These are phyloP conservation scores for Dipus sagitta DNA, from an alignment of 2,797 vertebrate species.

Conservation along the genomic window DNA sequence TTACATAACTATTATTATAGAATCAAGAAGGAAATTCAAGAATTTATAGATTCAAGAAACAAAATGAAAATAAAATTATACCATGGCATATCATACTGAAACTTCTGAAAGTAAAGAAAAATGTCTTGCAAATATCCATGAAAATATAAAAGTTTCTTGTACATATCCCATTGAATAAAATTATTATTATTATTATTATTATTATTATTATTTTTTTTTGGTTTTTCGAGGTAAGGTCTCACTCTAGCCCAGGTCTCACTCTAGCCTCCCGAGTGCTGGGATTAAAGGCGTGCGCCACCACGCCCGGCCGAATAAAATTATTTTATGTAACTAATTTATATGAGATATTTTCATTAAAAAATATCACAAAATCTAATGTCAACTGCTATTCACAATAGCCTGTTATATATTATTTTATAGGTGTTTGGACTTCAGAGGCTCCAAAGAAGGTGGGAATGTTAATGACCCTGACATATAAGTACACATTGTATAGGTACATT, in stretches of 20 bases:
- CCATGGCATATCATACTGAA: not conserved
- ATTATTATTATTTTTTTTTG: too few relatives aligned
- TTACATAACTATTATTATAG: not conserved
- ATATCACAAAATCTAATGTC: not conserved
- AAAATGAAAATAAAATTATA: not conserved
- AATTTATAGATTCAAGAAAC: not conserved
- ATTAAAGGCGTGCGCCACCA: too few relatives aligned
- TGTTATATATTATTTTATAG: not conserved
- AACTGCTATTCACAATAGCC: not conserved
- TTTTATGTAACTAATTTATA: not conserved
- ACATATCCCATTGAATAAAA: not conserved
- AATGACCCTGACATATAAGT: not conserved
- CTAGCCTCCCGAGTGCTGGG: too few relatives aligned
- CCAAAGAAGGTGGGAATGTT: not conserved
- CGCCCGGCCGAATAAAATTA: not conserved
- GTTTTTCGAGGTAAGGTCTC: too few relatives aligned
- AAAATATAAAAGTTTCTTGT: not conserved
- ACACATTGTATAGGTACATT: too few relatives aligned
- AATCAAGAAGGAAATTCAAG: not conserved
- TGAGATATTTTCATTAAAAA: not conserved
- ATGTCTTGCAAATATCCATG: not conserved
- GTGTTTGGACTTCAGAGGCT: not conserved
- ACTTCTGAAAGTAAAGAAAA: not conserved
- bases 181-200: too few relatives aligned
- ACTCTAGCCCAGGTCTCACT: too few relatives aligned